Base-by-base conservation (phyloP, 1,140 invertebrate species). In the Cryptotermes secundus region DNA sequence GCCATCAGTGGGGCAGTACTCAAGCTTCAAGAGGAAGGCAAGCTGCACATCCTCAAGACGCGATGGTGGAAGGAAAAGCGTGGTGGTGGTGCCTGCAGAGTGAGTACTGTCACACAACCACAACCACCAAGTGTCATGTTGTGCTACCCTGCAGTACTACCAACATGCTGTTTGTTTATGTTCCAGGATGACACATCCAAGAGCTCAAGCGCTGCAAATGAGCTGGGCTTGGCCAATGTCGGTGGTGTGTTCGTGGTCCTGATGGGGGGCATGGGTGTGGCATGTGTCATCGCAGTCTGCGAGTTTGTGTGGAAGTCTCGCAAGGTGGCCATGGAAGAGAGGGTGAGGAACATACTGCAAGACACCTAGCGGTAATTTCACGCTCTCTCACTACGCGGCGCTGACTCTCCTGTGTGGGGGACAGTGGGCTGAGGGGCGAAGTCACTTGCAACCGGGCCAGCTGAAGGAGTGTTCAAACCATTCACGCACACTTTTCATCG, bases 1-100 rank as follows among this genome's bases (percentile, higher is more conserved):
- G 95, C 95, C 81, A 96, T 97, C 87, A 97, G 95, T 88, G 95
- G 95, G 79, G 96, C 97, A 42, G 96, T 99, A 86, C 90, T 99
- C 34, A 96, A 97, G 90, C 90, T 99, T 19, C 97, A 98, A 91
- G 97, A 99, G 91, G 95, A 96, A 89, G 97, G 97, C 79, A 96
- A 96, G 90, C 90, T 99, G 80, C 96, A 98, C 88, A 94, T 96
- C 87, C 91, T 99, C 86, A 98, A 98, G 92, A 97, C 96, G 31
- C 95, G 96, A 89, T 99, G 97, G 97, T 98, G 97, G 97, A 97
- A 97, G 89, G 95, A 97, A 89, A 96, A 96, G 90, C 92, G 95
- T 42, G 96, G 96, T 14, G 96, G 96, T 24, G 95, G 95, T 84
- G 93, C 94, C 59, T 97, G 96, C 89, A 92, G 94, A 87, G 96